A percentile compares a stretch with the other conserved stretches of the same genome.
phyloP scores from a whole-genome alignment of 1,140 invertebrate species.

The Eupristina koningsbergeri region DNA sequence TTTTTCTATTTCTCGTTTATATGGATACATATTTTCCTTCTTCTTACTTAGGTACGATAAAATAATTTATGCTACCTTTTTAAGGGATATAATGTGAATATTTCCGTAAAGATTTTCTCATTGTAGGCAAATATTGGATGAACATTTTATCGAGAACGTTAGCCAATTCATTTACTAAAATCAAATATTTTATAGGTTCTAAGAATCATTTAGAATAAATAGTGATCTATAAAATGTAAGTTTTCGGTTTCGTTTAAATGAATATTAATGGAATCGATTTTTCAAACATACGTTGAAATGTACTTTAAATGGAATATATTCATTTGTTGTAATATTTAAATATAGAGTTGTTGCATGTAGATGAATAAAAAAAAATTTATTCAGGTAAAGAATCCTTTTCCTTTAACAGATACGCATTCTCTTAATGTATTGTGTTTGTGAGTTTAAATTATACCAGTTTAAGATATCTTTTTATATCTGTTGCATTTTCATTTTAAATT shows the following conservation, averaged over 20 bases:
- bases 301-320: no score
- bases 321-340: no score
- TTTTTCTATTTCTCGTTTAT: background rate
- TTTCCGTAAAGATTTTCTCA: background rate
- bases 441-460: no score
- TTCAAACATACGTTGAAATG: background rate
- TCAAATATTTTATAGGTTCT: background rate
- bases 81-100: background rate
- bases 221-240: background rate
- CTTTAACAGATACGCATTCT: no score
- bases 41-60: background rate
- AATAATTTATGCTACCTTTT: background rate
- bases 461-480: no score
- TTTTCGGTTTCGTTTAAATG: background rate
- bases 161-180: background rate
- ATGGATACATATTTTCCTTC: background rate
- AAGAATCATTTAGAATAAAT: background rate
- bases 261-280: background rate
- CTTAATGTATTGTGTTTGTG: no score
- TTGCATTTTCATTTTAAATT: no score
- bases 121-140: background rate
- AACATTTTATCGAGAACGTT: background rate
- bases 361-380: no score
- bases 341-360: no score
- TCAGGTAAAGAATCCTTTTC: no score